Conservation (phyloP, 2,797 vertebrate genomes). For the Eleutherodactylus coqui region DNA sequence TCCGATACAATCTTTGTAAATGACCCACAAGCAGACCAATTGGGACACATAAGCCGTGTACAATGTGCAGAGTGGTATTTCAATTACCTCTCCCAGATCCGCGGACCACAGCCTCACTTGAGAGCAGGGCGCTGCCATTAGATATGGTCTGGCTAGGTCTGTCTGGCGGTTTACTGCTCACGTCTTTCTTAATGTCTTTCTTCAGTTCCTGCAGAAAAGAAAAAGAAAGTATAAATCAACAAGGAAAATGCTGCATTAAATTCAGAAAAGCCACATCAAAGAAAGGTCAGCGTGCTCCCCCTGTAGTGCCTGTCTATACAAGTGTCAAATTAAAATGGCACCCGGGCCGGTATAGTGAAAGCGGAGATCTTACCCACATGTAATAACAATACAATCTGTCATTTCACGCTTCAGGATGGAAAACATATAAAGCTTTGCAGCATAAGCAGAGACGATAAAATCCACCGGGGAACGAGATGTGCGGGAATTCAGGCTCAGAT, state of each 20-base stretch:
- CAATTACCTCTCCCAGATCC: slow-evolving; percentile 56
- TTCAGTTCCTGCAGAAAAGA: slow-evolving; percentile 52
- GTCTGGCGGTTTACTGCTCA: slow-evolving; percentile 58
- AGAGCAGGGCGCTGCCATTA: slow-evolving; percentile 54
- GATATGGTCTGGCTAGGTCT: slow-evolving; percentile 53
- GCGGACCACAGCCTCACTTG: slow-evolving; percentile 46
- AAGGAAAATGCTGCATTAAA: background rate
- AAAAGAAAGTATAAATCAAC: slow-evolving; percentile 2
- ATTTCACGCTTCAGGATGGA: background rate
- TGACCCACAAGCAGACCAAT: background rate
- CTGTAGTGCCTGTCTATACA: background rate
- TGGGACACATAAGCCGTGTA: background rate
- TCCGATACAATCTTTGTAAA: no score
- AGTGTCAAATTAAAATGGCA: slow-evolving; percentile 19
- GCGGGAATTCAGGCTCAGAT: no score
- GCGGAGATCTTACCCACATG: background rate
- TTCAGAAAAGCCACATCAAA: slow-evolving; percentile 1
- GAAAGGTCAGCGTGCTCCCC: background rate
- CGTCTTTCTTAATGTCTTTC: slow-evolving; percentile 60
- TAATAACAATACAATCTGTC: background rate
- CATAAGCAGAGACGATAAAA: background rate
- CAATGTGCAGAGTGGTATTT: background rate
- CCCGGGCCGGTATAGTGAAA: background rate
- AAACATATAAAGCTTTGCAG: background rate
- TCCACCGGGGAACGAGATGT: no score